Conservation (phyloP, 2,113 vertebrate genomes). For the Cebus imitator region DNA sequence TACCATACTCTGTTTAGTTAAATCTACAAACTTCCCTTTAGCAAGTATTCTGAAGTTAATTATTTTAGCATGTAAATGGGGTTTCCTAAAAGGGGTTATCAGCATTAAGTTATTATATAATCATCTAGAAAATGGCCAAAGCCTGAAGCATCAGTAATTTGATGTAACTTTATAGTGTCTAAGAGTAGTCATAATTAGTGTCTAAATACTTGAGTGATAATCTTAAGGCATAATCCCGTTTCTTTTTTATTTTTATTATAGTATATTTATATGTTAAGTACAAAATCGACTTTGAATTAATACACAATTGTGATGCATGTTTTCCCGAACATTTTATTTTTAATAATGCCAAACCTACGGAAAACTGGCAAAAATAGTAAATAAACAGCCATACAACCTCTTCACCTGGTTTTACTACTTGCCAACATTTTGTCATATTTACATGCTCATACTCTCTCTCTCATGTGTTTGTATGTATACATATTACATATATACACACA, state of each 20-base stretch:
- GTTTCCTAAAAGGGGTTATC: not conserved
- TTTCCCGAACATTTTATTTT: not conserved
- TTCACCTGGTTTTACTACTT: not conserved
- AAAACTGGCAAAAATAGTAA: not conserved
- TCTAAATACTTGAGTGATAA: not conserved
- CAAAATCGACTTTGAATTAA: not conserved
- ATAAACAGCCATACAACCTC: not conserved
- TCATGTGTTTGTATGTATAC: not conserved
- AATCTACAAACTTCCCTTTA: not conserved
- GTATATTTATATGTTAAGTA: not conserved
- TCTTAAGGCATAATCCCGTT: not conserved
- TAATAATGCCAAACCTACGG: not conserved
- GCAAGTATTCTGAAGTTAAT: not conserved
- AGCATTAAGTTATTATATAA: not conserved
- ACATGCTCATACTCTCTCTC: not conserved
- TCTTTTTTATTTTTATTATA: not conserved
- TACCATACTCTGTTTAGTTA: not conserved
- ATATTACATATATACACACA: not conserved
- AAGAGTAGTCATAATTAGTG: not conserved
- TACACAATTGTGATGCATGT: not conserved
- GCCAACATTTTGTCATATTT: not conserved
- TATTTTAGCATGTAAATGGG: slow-evolving; percentile 15
- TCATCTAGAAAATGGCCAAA: not conserved
- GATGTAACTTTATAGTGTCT: not conserved
- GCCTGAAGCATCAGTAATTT: not conserved